These are phyloP conservation scores for Protophormia terraenovae DNA, from an alignment of 2,888 invertebrate genomes.

Conservation along the genomic window DNA sequence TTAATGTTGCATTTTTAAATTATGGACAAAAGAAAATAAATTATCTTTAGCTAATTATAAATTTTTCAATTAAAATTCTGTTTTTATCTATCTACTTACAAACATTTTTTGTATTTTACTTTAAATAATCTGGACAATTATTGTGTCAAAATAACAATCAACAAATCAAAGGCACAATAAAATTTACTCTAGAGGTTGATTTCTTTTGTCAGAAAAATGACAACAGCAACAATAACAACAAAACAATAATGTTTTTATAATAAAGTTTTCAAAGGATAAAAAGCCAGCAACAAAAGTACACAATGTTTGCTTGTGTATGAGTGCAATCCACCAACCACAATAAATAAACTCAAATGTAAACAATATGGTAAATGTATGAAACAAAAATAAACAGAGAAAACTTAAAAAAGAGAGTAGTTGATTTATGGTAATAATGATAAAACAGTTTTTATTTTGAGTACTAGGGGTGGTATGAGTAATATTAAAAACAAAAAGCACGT, in stretches of 20 bases:
- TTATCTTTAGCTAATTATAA: background rate
- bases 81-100: too few relatives aligned
- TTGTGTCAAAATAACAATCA: conserved; percentile 55
- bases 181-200: conserved; percentile 52
- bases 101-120: too few relatives aligned
- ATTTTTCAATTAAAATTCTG: background rate
- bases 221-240: conserved; percentile 5
- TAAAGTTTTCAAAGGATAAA: conserved; percentile 51
- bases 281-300: conserved; percentile 14
- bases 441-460: background rate
- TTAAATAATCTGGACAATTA: conserved; percentile 17
- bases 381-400: conserved; percentile 7
- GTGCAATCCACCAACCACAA: conserved; percentile 18
- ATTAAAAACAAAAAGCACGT: conserved; percentile 53
- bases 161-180: conserved; percentile 64
- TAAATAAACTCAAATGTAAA: conserved; percentile 42
- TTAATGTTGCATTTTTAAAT: too few relatives aligned
- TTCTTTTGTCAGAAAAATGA: conserved; percentile 40
- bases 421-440: conserved; percentile 18
- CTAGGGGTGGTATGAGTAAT: conserved; percentile 15
- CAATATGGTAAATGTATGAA: background rate
- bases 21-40: background rate
- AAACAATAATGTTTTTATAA: conserved; percentile 23
- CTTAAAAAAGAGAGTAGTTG: conserved; percentile 4
- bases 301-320: background rate